Evolutionary conservation across 2,113 vertebrate genomes (phyloP).

Genomic region (Anhinga rufa): DNA sequence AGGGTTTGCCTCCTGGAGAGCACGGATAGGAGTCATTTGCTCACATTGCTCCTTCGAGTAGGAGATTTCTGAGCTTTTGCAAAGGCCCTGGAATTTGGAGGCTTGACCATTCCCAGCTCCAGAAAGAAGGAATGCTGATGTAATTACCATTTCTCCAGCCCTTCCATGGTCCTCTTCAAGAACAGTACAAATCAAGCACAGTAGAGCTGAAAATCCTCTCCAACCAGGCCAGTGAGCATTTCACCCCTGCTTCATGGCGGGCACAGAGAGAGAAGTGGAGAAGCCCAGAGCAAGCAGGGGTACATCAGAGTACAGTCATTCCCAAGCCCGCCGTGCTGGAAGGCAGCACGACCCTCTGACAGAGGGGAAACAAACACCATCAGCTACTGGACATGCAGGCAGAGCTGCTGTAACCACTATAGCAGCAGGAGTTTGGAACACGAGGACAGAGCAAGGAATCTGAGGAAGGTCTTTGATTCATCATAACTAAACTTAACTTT

Average conservation of each 20-base stretch:
- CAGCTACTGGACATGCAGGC: neutral
- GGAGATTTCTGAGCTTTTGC: neutral
- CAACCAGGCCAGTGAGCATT: neutral
- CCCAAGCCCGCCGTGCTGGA: neutral
- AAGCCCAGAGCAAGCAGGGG: neutral
- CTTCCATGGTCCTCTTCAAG: neutral
- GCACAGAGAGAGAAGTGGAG: neutral
- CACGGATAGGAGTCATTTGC: neutral
- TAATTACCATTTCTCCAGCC: neutral
- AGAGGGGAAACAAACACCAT: neutral
- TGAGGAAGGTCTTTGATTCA: neutral
- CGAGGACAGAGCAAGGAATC: neutral
- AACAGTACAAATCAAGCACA: neutral
- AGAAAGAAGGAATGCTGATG: neutral
- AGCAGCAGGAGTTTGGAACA: neutral
- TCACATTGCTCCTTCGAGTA: neutral
- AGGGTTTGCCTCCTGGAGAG: neutral
- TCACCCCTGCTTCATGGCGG: neutral
- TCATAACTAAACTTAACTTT: neutral
- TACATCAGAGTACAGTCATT: neutral
- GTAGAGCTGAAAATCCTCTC: neutral
- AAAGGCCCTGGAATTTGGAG: neutral
- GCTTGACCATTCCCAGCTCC: neutral
- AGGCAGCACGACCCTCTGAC: rapidly evolving
- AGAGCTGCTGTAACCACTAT: neutral